phyloP scores from a whole-genome alignment of 2,113 vertebrate species.

The Indicator indicator region DNA sequence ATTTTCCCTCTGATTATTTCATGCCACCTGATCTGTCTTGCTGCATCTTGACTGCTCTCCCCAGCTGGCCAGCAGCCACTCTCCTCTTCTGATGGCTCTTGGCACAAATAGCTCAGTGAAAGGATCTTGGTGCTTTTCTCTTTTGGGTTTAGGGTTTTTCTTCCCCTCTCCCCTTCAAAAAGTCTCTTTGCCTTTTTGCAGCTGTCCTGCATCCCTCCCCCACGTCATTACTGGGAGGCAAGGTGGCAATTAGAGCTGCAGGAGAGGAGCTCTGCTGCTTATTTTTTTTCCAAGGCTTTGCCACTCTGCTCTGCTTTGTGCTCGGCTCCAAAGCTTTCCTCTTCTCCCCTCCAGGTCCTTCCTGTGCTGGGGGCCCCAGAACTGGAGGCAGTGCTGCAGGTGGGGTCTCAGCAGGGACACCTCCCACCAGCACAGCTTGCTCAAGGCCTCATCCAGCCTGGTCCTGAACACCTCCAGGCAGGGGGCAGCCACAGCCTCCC shows the following conservation, averaged over 20 bases:
- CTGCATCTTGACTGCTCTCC: neutral
- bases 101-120: neutral
- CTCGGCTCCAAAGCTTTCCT: neutral
- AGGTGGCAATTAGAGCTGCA: slow-evolving; percentile 51
- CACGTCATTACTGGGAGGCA: slow-evolving; percentile 31
- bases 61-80: neutral
- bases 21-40: neutral
- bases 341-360: neutral
- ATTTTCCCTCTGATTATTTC: neutral
- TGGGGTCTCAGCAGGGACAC: no score
- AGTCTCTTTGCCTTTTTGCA: slow-evolving; percentile 22
- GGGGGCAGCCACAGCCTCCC: no score
- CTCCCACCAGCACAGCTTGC: no score
- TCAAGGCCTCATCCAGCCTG: no score
- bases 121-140: neutral
- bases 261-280: neutral
- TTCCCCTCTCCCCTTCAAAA: neutral
- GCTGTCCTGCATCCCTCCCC: slow-evolving; percentile 16
- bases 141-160: neutral
- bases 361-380: no score
- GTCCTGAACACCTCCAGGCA: no score
- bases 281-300: no score
- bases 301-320: neutral
- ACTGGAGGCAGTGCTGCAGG: no score
- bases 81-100: neutral